Evolutionary conservation across 1,140 invertebrate genomes (phyloP), one percentile per base, ranked within the genome.

Genomic region (Penaeus indicus): DNA sequence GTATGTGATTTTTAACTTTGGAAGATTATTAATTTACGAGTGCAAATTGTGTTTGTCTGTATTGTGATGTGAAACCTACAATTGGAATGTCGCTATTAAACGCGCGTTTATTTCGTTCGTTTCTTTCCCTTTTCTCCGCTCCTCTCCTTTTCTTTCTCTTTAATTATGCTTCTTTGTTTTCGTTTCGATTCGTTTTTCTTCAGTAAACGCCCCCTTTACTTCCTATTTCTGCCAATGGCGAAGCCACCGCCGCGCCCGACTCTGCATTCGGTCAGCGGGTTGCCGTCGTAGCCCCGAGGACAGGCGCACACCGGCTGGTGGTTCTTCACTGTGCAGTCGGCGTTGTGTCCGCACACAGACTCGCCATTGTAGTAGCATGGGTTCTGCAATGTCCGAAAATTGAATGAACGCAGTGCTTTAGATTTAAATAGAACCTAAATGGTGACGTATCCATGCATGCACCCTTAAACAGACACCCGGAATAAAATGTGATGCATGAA

Each of bases 301-400:
- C 97, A 98, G 1, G 96, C 96, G 92, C 97, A 97, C 19, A 97
- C 96, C 3, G 96, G 96, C 78, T 96, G 94, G 92, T 92, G 92
- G 67, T 92, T 91, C 64, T 91, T 90, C 32, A 91, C 90, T 63
- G 85, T 81, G 77, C 92, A 92, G 16, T 91, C 77, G 19, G 92
- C 91, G 81, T 92, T 91, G 13, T 88, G 86, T 38, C 92, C 92
- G 80, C 92, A 92, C 11, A 90, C 90, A 85, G 94, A 96, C 91
- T 97, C 97, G 0, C 96, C 96, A 90, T 96, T 97, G 38, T 95
- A 94, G 0, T 96, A 95, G 92, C 97, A 98, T 1, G 96, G 95
- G 92, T 96, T 95, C 87, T 95, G 95, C 54, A 95, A 92, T 54
- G 97, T 92, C 92, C 97, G 97, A 11, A 96, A 96, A 92, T 96